Conservation (phyloP, 2,113 vertebrate genomes). For the Oncorhynchus mykiss region DNA sequence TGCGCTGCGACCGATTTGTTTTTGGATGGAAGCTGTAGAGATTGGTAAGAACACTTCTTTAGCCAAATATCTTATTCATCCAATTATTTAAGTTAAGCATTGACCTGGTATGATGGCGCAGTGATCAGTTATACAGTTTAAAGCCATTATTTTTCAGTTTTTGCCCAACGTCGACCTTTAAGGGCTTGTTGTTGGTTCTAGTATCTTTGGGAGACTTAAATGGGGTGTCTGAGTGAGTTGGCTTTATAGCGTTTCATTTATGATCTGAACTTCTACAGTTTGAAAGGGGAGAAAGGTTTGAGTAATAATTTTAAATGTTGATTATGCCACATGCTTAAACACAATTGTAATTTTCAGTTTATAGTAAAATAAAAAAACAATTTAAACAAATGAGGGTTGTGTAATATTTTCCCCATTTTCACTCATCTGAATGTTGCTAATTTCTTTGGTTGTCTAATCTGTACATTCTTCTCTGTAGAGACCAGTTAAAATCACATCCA, state of each 20-base stretch:
- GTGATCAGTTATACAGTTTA: no score
- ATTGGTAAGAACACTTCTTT: no score
- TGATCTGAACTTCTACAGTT: conserved; percentile 37
- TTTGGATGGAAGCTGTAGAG: no score
- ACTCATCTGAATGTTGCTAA: background rate
- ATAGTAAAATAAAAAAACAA: conserved; percentile 60
- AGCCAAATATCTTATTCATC: no score
- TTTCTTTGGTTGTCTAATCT: background rate
- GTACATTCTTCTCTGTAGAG: background rate
- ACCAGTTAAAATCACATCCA: background rate
- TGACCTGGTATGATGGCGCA: no score
- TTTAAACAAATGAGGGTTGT: background rate
- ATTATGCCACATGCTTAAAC: conserved; percentile 65
- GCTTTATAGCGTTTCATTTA: conserved; percentile 34
- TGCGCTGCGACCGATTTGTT: no score
- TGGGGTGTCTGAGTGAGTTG: conserved; percentile 19
- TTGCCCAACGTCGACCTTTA: conserved; percentile 21
- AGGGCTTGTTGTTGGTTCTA: conserved; percentile 71
- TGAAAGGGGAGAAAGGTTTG: conserved; percentile 55
- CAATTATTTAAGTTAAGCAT: no score
- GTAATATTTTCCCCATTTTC: background rate
- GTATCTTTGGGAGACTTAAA: conserved; percentile 54
- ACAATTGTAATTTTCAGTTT: conserved; percentile 75
- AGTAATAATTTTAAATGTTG: conserved; percentile 67
- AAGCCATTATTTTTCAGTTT: no score